Base-by-base conservation (phyloP, 92 coral and sea anemone species). In the Chrysogorgia sp. region DNA sequence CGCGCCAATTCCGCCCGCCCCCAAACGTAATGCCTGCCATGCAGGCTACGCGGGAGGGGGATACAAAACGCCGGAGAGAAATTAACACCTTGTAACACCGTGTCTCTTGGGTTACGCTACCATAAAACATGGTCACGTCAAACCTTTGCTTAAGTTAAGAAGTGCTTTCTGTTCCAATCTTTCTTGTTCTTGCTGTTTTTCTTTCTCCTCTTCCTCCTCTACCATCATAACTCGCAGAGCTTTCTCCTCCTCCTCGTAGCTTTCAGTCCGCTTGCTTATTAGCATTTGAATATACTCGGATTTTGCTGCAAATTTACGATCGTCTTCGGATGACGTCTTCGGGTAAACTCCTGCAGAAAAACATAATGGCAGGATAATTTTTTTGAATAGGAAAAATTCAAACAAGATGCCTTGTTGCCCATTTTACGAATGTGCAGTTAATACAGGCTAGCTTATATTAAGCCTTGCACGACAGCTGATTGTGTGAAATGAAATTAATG, bases 201-300 rank as follows among this genome's bases (percentile, higher is more conserved):
- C 90, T 40, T 79, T 85, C 64, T 96, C 97, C 33, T 92, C 99
- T 61, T 96, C 99, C 48, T 96, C 99, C 41, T 96, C 99, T 8
- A 91, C 92, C 48, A 96, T 59, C 90, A 96, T 96, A 49, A 96
- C 99, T 43, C 80, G 70, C 29, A 96, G 81, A 19, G 99, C 85
- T 82, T 92, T 88, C 43, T 96, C 97, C 58, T 96, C 99, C 4
- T 90, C 86, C 29, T 87, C 96, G 61, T 96, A 96, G 69, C 86
- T 48, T 20, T 83, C 86, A 7, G 72, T 76, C 55, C 92, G 89
- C 31, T 80, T 87, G 1, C 32, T 48, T 88, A 92, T 70, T 31
- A 91, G 79, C 43, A 64, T 81, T 31, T 96, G 94, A 23, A 96
- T 79, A 57, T 64, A 79, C 26, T 34, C 76, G 35, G 86, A 34